Percentiles rank a stretch among this genome's conserved stretches.
phyloP scores from a whole-genome alignment of 2,113 vertebrate genomes.

The Dasyornis broadbenti region DNA sequence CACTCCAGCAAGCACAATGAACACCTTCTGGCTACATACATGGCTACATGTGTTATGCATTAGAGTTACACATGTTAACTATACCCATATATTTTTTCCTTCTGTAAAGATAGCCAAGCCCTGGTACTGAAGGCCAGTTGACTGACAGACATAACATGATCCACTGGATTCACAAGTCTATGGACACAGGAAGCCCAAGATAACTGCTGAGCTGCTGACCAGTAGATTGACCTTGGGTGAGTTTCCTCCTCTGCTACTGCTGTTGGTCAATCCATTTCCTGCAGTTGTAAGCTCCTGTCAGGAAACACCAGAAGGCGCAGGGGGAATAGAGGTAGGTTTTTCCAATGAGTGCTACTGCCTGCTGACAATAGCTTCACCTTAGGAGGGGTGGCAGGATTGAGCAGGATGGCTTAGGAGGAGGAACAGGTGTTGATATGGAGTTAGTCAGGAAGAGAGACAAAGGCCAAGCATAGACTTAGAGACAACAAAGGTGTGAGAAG shows the following conservation, averaged over 20 bases:
- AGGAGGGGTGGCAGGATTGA: fast-evolving
- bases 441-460: neutral
- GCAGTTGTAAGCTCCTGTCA: neutral
- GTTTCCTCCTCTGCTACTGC: neutral
- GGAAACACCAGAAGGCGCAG: neutral
- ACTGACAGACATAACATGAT: neutral
- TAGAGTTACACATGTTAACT: conserved; percentile 63
- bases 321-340: neutral
- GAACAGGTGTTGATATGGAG: neutral
- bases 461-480: neutral
- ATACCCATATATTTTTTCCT: conserved; percentile 62
- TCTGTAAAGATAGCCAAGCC: conserved; percentile 37
- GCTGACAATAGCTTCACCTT: neutral
- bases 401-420: neutral
- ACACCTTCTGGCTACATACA: conserved; percentile 64
- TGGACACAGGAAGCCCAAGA: neutral
- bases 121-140: conserved; percentile 4
- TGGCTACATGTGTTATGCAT: conserved; percentile 63
- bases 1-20: conserved; percentile 58
- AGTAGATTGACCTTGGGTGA: neutral
- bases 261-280: neutral
- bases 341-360: neutral
- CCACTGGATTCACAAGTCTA: neutral
- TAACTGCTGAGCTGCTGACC: neutral
- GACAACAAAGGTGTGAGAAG: neutral